Conservation (phyloP, 2,888 invertebrate genomes). For the Ectemnius cavifrons region DNA sequence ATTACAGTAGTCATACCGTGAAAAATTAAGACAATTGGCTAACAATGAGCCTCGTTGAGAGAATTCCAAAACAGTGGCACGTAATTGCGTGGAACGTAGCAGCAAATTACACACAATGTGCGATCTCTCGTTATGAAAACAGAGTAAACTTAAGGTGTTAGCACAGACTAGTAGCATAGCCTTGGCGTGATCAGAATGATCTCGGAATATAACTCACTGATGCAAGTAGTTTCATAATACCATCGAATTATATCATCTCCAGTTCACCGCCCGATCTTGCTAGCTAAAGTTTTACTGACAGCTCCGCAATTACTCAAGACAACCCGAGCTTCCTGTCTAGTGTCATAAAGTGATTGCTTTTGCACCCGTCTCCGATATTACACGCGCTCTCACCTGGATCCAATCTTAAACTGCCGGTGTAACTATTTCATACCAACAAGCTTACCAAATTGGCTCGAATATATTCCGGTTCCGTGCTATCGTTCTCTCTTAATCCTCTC, state of each 20-base stretch:
- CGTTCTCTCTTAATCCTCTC: neutral
- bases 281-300: neutral
- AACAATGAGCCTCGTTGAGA: no score
- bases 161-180: no score
- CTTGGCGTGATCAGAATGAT: neutral
- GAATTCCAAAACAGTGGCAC: no score
- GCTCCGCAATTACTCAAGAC: neutral
- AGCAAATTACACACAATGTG: no score
- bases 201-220: neutral
- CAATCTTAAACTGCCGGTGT: neutral
- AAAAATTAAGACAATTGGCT: no score
- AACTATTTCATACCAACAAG: neutral
- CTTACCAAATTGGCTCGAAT: slow-evolving; percentile 6
- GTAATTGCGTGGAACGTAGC: no score
- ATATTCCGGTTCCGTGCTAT: slow-evolving; percentile 8
- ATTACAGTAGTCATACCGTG: no score
- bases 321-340: neutral
- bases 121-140: no score
- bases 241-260: slow-evolving; percentile 11
- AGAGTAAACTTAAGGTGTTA: no score
- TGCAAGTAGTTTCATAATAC: slow-evolving; percentile 3
- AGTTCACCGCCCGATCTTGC: neutral
- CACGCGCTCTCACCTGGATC: slow-evolving; percentile 1
- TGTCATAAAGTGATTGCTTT: neutral
- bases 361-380: neutral